Percentiles rank a stretch among this genome's conserved stretches.
These are phyloP conservation scores for Sminthurinus aureus DNA, from an alignment of 2,888 invertebrate genomes.

Conservation along the genomic window DNA sequence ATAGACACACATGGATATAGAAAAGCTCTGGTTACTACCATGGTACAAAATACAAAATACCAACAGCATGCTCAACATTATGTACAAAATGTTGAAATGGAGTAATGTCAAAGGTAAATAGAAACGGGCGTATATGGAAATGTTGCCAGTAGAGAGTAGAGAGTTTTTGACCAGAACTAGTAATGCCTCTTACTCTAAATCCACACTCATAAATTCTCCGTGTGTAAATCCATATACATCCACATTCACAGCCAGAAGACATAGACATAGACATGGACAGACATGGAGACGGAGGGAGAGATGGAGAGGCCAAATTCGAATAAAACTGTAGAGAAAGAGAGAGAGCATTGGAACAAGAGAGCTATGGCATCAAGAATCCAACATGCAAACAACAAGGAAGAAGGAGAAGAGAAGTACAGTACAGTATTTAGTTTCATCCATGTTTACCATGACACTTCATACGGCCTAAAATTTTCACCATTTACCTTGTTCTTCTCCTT, in stretches of 20 bases:
- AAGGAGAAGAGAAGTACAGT: neutral
- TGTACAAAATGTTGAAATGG: neutral
- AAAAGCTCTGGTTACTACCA: neutral
- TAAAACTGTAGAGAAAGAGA: neutral
- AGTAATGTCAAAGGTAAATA: neutral
- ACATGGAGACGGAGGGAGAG: neutral
- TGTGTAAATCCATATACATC: conserved; percentile 12
- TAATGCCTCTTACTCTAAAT: conserved; percentile 12
- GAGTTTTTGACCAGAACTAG: neutral
- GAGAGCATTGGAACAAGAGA: neutral
- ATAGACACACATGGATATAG: too few relatives aligned
- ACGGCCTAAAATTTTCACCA: conserved; percentile 28
- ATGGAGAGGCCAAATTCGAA: neutral
- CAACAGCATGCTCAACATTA: neutral
- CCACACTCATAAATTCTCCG: conserved; percentile 32
- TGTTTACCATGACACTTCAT: neutral
- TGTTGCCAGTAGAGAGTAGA: neutral
- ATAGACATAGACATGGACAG: neutral
- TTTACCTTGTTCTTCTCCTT: conserved; percentile 32
- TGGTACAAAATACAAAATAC: neutral
- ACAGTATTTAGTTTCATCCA: conserved; percentile 19
- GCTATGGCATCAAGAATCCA: neutral
- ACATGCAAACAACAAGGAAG: conserved; percentile 23
- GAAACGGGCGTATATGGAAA: conserved; percentile 1
- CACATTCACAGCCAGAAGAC: neutral